Conservation (phyloP, 2,888 invertebrate genomes). For the Drosophila siamana region DNA sequence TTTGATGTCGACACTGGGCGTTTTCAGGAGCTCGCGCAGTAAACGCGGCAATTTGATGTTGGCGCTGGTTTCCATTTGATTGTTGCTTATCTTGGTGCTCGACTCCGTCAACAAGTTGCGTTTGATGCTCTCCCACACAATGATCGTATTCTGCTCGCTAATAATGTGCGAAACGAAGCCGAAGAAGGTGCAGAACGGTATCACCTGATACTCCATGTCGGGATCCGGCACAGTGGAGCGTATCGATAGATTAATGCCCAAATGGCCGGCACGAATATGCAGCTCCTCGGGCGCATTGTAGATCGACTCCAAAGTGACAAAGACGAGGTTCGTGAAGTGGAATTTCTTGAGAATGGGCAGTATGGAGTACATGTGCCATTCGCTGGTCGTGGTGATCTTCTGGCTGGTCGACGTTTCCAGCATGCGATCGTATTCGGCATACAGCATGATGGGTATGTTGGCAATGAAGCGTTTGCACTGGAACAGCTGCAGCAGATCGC, state of each 20-base stretch:
- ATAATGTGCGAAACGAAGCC: conserved; percentile 59
- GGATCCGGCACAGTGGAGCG: conserved; percentile 47
- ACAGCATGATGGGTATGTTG: conserved; percentile 49
- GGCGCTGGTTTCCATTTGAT: conserved; percentile 57
- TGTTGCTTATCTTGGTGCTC: conserved; percentile 22
- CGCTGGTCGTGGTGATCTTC: conserved; percentile 46
- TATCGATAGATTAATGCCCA: conserved; percentile 58
- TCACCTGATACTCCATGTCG: conserved; percentile 30
- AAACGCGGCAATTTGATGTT: conserved; percentile 51
- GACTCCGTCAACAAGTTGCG: conserved; percentile 51
- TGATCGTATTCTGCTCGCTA: conserved; percentile 39
- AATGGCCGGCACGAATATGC: conserved; percentile 28
- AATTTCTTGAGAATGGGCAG: conserved; percentile 72
- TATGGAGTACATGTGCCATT: conserved; percentile 80
- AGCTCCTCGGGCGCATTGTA: conserved; percentile 66
- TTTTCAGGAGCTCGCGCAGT: conserved; percentile 53
- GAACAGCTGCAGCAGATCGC: conserved; percentile 66
- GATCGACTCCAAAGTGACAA: conserved; percentile 74
- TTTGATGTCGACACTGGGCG: conserved; percentile 55
- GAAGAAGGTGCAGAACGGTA: conserved; percentile 65
- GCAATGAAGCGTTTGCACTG: conserved; percentile 63
- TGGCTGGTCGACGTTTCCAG: conserved; percentile 17
- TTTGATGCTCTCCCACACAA: conserved; percentile 69
- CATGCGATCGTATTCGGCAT: conserved; percentile 46
- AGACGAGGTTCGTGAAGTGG: conserved; percentile 68